Conservation (phyloP, 2,113 vertebrate species). For the Phocoena phocoena region DNA sequence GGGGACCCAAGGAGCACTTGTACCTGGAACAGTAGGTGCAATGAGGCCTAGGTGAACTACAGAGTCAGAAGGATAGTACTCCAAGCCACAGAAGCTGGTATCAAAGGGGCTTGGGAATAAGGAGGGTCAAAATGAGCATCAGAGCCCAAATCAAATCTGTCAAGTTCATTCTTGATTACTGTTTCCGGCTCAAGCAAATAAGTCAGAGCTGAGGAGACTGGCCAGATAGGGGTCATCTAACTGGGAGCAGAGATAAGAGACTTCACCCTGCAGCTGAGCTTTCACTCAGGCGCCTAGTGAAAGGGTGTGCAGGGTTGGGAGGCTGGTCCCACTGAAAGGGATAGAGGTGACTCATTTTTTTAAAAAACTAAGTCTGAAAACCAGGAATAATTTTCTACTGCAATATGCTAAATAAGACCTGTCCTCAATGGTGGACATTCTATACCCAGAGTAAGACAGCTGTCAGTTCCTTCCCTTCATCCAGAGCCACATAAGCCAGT, state of each 20-base stretch:
- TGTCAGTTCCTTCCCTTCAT: neutral
- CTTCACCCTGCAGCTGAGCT: neutral
- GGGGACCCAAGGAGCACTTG: neutral
- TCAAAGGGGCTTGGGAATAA: neutral
- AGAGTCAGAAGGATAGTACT: neutral
- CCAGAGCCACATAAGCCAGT: neutral
- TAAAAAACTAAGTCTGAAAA: neutral
- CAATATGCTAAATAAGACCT: conserved; percentile 20
- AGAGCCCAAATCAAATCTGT: neutral
- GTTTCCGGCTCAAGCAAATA: neutral
- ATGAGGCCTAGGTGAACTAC: neutral
- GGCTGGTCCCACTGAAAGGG: neutral
- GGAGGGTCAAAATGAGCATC: neutral
- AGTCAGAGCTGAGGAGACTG: neutral
- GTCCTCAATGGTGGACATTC: neutral
- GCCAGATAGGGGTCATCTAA: neutral
- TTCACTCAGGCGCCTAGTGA: neutral
- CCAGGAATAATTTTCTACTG: neutral
- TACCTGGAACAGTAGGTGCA: neutral
- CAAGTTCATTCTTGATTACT: neutral
- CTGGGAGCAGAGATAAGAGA: neutral
- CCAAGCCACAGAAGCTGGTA: neutral
- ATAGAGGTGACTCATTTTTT: neutral
- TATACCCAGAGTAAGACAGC: neutral
- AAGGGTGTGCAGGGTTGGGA: neutral